Base-by-base conservation (phyloP, 2,888 invertebrate species). In the Glaucopsyche alexis region DNA sequence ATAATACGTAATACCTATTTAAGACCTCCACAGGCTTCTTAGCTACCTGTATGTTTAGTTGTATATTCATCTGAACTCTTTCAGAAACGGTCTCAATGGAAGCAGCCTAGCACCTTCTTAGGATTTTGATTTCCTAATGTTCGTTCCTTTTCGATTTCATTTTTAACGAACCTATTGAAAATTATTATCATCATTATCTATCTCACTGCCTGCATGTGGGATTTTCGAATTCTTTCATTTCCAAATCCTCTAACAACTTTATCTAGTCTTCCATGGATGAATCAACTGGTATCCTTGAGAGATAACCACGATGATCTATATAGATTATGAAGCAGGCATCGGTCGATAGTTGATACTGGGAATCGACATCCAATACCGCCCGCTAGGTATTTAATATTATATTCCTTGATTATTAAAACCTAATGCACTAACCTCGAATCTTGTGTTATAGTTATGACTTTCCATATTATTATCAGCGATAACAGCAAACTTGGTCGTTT, bases 231-330 rank as follows among this genome's bases (percentile, higher is more conserved):
- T 19, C 9, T 55, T 55, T 55, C 4, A 55, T 55, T 55, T 55
- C 19, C 52, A n/a, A n/a, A n/a, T n/a, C n/a, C n/a, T n/a, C 19
- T 16, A 9, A n/a, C 52, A 55, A 55, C 19, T 19, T 52, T 19
- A 50, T 55, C 52, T 55, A 55, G 52, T 19, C 16, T 55, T 16
- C 8, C 52, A 55, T 55, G 19, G 8, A 19, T 55, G 11, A 55
- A 55, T 3, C 52, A 55, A 55, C 16, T 55, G 52, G 52, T 55
- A 55, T 55, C 52, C 52, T 55, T 55, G 52, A 55, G 3, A 55
- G 52, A 55, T 55, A 13, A 50, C n/a, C n/a, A 55, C n/a, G 52
- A 55, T 55, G 9, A 55, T 55, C 52, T 55, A 55, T 55, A 55
- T 55, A 55, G 52, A 16, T 55, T 55, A 16, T 16, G 50, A n/a